Conservation (phyloP, 1,140 invertebrate species). For the Wasmannia auropunctata region DNA sequence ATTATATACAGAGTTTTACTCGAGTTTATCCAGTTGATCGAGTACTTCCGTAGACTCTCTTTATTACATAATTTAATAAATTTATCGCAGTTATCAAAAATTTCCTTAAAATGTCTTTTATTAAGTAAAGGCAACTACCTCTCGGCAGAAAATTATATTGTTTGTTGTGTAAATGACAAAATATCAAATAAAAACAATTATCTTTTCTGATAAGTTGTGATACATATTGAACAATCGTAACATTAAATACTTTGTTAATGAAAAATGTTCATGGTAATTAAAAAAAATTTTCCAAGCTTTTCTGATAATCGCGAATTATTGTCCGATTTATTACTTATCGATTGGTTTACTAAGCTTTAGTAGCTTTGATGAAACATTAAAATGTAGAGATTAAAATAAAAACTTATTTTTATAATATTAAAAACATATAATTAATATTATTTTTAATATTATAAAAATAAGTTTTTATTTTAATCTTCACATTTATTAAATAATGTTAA, state of each 20-base stretch:
- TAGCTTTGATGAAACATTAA: background rate
- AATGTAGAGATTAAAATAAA: background rate
- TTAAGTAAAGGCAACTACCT: background rate
- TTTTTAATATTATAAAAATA: background rate
- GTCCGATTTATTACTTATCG: slow-evolving; percentile 60
- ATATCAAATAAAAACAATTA: background rate
- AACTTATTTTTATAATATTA: background rate
- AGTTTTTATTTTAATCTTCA: background rate
- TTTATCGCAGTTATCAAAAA: background rate
- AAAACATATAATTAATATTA: background rate
- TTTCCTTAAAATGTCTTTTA: slow-evolving; percentile 11
- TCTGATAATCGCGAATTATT: slow-evolving; percentile 77
- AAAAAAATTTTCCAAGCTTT: slow-evolving; percentile 71
- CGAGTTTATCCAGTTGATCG: slow-evolving; percentile 20
- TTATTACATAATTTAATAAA: slow-evolving; percentile 34
- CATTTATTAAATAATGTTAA: background rate
- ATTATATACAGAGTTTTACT: slow-evolving; percentile 40
- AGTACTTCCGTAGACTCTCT: slow-evolving; percentile 32
- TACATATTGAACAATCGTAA: background rate
- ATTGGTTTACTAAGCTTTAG: slow-evolving; percentile 53
- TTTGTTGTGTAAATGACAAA: background rate
- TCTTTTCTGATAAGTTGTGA: background rate
- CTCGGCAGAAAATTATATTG: background rate
- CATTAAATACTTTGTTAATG: too few species aligned
- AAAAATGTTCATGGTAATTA: too few species aligned